Evolutionary conservation across 2,888 invertebrate species (phyloP), one percentile per base, ranked within the genome.

Genomic region (Shargacucullia verbasci): DNA sequence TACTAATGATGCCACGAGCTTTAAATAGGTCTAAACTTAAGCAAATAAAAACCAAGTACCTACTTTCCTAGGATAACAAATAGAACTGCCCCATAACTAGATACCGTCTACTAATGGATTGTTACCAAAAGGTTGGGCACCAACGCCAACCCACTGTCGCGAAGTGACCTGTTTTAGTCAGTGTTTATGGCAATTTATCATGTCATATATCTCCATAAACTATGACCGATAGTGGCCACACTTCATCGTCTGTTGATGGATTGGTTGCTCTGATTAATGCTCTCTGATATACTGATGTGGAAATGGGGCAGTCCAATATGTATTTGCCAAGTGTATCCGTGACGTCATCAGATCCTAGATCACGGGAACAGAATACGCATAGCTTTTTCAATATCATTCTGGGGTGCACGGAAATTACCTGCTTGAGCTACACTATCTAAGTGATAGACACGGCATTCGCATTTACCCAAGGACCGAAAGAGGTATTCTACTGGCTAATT

Each of bases 191-290:
- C 27, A 10, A 48, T 48, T 48, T n/a, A 38, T 37, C 43, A 52
- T 29, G 48, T 48, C 20, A 20, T 15, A 48, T 33, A 10, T 12
- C 20, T 11, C 12, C 12, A 33, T 34, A 6, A 40, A 20, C 13
- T 10, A 14, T 46, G 35, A 46, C 53, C 40, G 34, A 54, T 45
- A 11, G 29, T 37, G 20, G 13, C 1, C 33, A 25, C 27, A 52
- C 20, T 27, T 67, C 29, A 48, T 13, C 37, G 11, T 35, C 7
- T 37, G 25, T 48, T 47, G 46, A 65, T 65, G 35, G 54, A 65
- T 61, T 39, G 31, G 15, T 35, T 14, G 14, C 27, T 53, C 33
- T 59, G 43, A 48, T 31, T 37, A 15, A 1, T 12, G 1, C 15
- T 7, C 10, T 11, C 15, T 41, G 10, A 6, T 14, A 9, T 20